Evolutionary conservation across 2,888 invertebrate genomes (phyloP).

Genomic region (Stenolophus ochropezus): DNA sequence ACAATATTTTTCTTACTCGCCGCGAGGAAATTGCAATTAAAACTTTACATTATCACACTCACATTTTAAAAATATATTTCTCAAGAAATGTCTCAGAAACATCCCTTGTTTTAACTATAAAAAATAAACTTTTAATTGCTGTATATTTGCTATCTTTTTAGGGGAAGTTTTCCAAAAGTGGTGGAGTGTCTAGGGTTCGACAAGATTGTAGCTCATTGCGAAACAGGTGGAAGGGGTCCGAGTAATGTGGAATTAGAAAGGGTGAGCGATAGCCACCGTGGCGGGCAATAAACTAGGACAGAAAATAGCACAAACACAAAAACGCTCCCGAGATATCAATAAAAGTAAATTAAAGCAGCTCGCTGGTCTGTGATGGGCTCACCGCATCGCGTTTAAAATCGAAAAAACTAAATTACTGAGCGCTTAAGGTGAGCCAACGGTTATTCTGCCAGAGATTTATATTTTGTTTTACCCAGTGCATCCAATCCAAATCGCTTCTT

Average conservation of each 20-base stretch:
- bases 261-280: conserved; percentile 60
- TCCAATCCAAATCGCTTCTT: conserved; percentile 14
- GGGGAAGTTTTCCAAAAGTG: no score
- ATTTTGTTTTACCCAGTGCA: conserved; percentile 24
- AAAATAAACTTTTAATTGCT: no score
- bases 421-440: conserved; percentile 47
- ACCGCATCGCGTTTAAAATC: conserved; percentile 66
- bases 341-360: conserved; percentile 68
- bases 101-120: no score
- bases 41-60: no score
- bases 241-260: conserved; percentile 61
- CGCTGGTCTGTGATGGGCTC: conserved; percentile 29
- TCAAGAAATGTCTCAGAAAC: no score
- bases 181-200: no score
- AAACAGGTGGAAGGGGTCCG: not conserved
- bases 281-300: conserved; percentile 62
- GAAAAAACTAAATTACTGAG: conserved; percentile 63
- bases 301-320: conserved; percentile 63
- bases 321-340: conserved; percentile 67
- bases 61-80: no score
- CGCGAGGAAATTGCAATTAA: not conserved
- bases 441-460: conserved; percentile 33
- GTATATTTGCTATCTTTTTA: no score
- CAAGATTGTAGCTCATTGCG: no score
- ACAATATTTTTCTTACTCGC: not conserved